phyloP scores from a whole-genome alignment of 2,113 vertebrate species.

The Varanus salvator region DNA sequence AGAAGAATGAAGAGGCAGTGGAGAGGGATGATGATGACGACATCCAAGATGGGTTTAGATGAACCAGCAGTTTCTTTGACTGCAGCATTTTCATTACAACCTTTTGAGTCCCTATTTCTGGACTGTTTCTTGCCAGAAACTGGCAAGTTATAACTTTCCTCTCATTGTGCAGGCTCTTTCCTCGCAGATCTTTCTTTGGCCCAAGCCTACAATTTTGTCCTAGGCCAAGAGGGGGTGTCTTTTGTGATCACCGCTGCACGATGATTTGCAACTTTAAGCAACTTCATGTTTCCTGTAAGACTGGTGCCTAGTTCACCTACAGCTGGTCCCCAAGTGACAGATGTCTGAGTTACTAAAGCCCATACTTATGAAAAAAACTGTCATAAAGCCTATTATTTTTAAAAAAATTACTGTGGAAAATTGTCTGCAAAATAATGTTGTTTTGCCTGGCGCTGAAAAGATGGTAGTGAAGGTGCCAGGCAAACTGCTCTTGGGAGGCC shows the following conservation, averaged over 20 bases:
- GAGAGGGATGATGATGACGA: too few species aligned
- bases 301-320: background rate
- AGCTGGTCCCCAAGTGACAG: too few species aligned
- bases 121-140: background rate
- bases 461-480: too few species aligned
- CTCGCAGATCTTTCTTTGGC: background rate
- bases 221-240: background rate
- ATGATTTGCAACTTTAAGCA: background rate
- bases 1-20: background rate
- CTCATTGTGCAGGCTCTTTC: background rate
- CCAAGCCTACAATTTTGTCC: background rate
- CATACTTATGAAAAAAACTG: too few species aligned
- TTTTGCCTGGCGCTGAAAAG: too few species aligned
- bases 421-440: too few species aligned
- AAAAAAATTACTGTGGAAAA: too few species aligned
- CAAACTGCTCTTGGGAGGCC: too few species aligned
- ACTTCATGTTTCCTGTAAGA: background rate
- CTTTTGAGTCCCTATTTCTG: background rate
- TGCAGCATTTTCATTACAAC: background rate
- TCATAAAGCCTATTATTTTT: too few species aligned
- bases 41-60: background rate
- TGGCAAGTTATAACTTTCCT: background rate
- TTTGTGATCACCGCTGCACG: background rate
- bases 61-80: background rate
- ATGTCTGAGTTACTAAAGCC: too few species aligned